These are phyloP conservation scores for Phymastichus coffea DNA, from an alignment of 1,140 invertebrate genomes.

Conservation along the genomic window DNA sequence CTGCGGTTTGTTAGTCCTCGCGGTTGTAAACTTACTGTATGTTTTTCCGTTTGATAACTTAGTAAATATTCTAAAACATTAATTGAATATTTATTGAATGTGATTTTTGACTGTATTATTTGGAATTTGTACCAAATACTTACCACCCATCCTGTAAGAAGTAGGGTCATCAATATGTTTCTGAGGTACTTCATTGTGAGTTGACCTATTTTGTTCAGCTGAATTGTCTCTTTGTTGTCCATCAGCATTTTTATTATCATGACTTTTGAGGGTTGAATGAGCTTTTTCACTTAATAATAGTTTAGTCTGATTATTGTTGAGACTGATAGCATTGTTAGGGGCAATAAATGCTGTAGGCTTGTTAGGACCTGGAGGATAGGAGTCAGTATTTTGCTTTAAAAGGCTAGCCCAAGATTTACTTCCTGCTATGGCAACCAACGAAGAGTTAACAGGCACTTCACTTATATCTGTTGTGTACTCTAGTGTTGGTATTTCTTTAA, in stretches of 20 bases:
- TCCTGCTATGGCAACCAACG: neutral
- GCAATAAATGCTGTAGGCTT: slow-evolving; percentile 35
- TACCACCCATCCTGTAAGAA: slow-evolving; percentile 68
- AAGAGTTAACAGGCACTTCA: slow-evolving; percentile 1
- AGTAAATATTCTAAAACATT: slow-evolving; percentile 68
- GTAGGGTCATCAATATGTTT: slow-evolving; percentile 61
- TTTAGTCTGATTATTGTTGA: slow-evolving; percentile 18
- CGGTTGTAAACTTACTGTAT: slow-evolving; percentile 73
- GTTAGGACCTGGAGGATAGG: slow-evolving; percentile 13
- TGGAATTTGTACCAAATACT: slow-evolving; percentile 31
- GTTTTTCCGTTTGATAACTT: slow-evolving; percentile 72
- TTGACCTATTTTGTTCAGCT: neutral
- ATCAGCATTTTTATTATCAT: slow-evolving; percentile 24
- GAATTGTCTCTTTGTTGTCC: slow-evolving; percentile 6
- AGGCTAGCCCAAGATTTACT: slow-evolving; percentile 34
- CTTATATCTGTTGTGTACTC: neutral
- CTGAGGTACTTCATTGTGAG: slow-evolving; percentile 23
- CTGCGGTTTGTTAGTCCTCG: slow-evolving; percentile 74
- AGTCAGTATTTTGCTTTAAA: slow-evolving; percentile 33
- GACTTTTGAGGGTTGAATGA: slow-evolving; percentile 18
- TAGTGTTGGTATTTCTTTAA: neutral
- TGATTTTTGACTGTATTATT: neutral
- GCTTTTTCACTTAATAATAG: slow-evolving; percentile 13
- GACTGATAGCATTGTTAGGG: slow-evolving; percentile 12
- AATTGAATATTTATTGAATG: slow-evolving; percentile 25